A percentile compares a stretch with the other conserved stretches of the same genome.
phyloP scores from a whole-genome alignment of 2,888 invertebrate species.

The Oxyscelio sp. region DNA sequence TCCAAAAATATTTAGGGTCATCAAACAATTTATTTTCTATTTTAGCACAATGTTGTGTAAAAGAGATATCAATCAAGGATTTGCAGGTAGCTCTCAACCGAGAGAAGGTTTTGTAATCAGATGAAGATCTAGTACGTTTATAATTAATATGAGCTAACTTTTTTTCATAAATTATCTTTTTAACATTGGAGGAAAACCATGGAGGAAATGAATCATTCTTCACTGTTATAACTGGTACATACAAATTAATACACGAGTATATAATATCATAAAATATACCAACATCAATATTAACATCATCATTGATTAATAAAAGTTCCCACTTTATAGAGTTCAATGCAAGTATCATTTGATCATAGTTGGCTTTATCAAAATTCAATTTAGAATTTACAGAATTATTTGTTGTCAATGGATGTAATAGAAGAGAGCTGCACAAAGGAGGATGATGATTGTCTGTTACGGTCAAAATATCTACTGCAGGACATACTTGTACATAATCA shows the following conservation, averaged over 20 bases:
- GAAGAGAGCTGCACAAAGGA: too few species aligned
- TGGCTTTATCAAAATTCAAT: not conserved
- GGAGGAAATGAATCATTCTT: not conserved
- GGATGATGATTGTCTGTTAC: too few species aligned
- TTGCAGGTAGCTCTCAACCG: not conserved
- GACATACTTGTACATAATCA: too few species aligned
- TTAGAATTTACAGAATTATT: not conserved
- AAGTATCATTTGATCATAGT: not conserved
- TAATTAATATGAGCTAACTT: not conserved
- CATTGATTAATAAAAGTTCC: not conserved
- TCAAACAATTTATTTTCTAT: not conserved
- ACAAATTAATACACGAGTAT: not conserved
- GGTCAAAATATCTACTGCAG: too few species aligned
- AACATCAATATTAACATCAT: not conserved
- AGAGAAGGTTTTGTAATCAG: not conserved
- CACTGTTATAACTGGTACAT: not conserved
- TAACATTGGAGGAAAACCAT: not conserved
- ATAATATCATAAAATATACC: conserved; percentile 1
- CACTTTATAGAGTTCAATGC: not conserved
- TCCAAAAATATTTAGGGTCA: not conserved
- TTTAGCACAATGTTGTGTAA: not conserved
- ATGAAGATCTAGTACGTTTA: not conserved
- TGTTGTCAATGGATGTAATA: too few species aligned
- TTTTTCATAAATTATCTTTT: not conserved
- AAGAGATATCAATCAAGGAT: not conserved